Evolutionary conservation across 2,797 vertebrate species (phyloP), one percentile per base, ranked within the genome.

Genomic region (Eidolon dupreanum): DNA sequence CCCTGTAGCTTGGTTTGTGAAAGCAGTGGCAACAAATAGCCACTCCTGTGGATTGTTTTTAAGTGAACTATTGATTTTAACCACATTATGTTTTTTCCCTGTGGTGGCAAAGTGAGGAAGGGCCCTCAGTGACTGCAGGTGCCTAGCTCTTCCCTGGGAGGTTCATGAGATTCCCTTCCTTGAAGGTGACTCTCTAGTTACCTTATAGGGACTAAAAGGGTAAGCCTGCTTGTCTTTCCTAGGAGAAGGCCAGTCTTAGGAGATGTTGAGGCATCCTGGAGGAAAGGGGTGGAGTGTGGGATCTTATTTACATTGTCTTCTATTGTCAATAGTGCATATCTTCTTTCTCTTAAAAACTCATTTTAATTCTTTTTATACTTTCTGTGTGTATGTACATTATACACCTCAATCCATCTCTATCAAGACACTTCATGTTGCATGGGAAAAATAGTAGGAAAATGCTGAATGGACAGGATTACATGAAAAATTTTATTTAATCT

Each of bases 401-500:
- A 24, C 20, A 36, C 11, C 13, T 87, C 46, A 86, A 1, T n/a
- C 41, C 6, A 31, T 11, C 65, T 93, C 71, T 73, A 3, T 70
- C 36, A 59, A n/a, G 59, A 53, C 20, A 38, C 17, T 49, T 93
- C 63, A 65, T 38, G 74, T 46, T 86, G 38, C 24, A 38, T 19
- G 55, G 93, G 41, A 92, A 82, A 51, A 43, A 59, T 24, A 28
- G 51, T 43, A 93, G 36, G 59, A 83, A 84, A 57, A 57, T 38
- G 16, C 31, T 78, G 24, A 92, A 28, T 88, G 55, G 66, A 65
- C 43, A 73, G 8, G 19, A 84, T 51, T 82, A 57, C 24, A 6
- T 82, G 49, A 93, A 53, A 83, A 63, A 88, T 90, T 6, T 36
- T 77, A 66, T 19, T 81, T 95, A 70, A 88, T 81, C 61, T 49